These are phyloP conservation scores for Plecturocebus donacophilus DNA, from an alignment of 2,113 vertebrate genomes.

Conservation along the genomic window DNA sequence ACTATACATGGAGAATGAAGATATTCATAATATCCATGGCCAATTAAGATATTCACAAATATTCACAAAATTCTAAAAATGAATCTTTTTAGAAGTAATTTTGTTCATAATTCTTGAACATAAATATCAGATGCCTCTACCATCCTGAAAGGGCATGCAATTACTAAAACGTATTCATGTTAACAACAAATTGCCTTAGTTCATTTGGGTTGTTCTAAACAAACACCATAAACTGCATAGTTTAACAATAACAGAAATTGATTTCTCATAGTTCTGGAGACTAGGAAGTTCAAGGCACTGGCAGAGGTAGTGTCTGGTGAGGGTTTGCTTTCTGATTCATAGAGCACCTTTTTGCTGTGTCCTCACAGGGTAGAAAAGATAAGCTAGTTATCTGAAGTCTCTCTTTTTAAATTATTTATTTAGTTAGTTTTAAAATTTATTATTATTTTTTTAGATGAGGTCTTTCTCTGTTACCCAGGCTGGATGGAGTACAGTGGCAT, in stretches of 20 bases:
- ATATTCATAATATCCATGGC: neutral
- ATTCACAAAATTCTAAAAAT: too few relatives aligned
- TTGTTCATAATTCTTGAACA: neutral
- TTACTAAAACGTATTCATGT: neutral
- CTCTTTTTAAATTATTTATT: neutral
- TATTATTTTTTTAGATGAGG: too few relatives aligned
- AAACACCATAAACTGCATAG: neutral
- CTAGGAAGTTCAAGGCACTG: neutral
- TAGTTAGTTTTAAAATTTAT: neutral
- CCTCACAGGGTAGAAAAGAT: neutral
- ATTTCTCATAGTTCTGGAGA: neutral
- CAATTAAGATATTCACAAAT: neutral
- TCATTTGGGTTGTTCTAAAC: neutral
- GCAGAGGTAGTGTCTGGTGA: neutral
- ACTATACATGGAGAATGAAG: neutral
- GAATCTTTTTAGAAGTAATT: neutral
- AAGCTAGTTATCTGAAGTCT: neutral
- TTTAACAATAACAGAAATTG: neutral
- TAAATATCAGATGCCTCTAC: neutral
- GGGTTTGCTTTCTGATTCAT: neutral
- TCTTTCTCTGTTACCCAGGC: too few relatives aligned
- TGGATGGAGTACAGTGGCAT: too few relatives aligned
- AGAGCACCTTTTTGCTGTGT: neutral
- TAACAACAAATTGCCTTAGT: neutral
- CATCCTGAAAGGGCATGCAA: neutral